Evolutionary conservation across 1,140 invertebrate species (phyloP).

Genomic region (Megalonaias nervosa): DNA sequence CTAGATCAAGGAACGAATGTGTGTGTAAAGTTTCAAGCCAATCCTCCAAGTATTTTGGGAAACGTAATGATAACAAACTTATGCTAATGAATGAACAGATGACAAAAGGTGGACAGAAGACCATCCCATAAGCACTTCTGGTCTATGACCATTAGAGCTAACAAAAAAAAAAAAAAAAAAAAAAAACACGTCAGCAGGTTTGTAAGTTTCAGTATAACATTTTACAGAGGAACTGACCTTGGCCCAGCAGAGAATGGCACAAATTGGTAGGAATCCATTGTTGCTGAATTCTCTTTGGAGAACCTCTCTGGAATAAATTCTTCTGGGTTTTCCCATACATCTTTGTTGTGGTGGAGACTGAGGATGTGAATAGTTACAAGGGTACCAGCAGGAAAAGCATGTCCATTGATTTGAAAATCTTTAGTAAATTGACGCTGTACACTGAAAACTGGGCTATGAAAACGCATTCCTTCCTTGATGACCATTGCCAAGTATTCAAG

Average conservation of each 20-base stretch:
- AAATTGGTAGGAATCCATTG: slow-evolving; percentile 36
- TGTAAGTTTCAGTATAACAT: too few relatives aligned
- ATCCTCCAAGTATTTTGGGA: too few relatives aligned
- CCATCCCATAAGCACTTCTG: too few relatives aligned
- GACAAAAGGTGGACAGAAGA: too few relatives aligned
- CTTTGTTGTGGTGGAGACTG: slow-evolving; percentile 42
- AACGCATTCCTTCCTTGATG: slow-evolving; percentile 68
- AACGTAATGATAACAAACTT: too few relatives aligned
- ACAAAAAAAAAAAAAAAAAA: too few relatives aligned
- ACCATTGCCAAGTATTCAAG: slow-evolving; percentile 66
- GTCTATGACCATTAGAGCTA: too few relatives aligned
- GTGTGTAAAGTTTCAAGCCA: too few relatives aligned
- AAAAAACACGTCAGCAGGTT: too few relatives aligned
- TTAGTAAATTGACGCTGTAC: slow-evolving; percentile 81
- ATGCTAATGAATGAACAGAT: too few relatives aligned
- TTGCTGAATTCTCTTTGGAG: slow-evolving; percentile 39
- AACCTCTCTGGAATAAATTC: slow-evolving; percentile 48
- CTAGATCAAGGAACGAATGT: too few relatives aligned
- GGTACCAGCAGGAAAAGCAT: slow-evolving; percentile 41
- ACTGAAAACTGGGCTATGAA: slow-evolving; percentile 74
- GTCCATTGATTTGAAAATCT: slow-evolving; percentile 72
- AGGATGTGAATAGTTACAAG: slow-evolving; percentile 35
- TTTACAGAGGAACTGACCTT: slow-evolving; percentile 18
- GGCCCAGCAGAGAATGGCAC: slow-evolving; percentile 55
- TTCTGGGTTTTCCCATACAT: slow-evolving; percentile 43